These are phyloP conservation scores for Plebejus melissa DNA, from an alignment of 2,888 invertebrate species.

Conservation along the genomic window DNA sequence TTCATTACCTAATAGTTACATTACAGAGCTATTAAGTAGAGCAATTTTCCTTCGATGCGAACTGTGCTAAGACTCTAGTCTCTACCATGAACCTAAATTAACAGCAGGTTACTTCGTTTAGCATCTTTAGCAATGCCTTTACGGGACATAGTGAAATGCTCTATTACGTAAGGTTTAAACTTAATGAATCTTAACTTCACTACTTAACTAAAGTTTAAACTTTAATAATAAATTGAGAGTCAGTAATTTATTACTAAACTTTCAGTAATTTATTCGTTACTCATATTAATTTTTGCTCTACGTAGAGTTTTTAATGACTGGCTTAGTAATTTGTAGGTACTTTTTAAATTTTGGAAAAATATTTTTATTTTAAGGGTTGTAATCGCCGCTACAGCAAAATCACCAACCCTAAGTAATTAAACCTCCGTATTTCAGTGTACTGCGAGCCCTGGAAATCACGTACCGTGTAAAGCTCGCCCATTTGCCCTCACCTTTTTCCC, in stretches of 20 bases:
- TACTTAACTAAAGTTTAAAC: too few relatives aligned
- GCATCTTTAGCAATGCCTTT: constrained; percentile 8
- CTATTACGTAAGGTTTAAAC: neutral
- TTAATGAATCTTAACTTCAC: neutral
- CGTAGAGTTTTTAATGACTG: neutral
- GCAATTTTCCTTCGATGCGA: neutral
- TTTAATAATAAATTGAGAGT: too few relatives aligned
- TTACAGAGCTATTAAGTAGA: neutral
- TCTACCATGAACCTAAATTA: constrained; percentile 6
- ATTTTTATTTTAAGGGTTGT: neutral
- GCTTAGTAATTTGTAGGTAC: neutral
- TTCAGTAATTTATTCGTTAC: neutral
- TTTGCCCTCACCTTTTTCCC: neutral
- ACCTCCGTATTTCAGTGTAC: neutral
- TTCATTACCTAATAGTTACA: too few relatives aligned
- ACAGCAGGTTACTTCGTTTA: neutral
- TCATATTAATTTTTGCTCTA: neutral
- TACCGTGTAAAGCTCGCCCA: neutral
- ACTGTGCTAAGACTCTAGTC: neutral
- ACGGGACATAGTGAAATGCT: neutral
- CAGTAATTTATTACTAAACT: neutral
- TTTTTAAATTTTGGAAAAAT: neutral
- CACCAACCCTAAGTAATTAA: neutral
- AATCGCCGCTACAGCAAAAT: neutral
- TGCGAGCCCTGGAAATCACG: neutral